A percentile compares a stretch with the other conserved stretches of the same genome.
phyloP scores from a whole-genome alignment of 2,797 vertebrate genomes.

The Mus minutoides region DNA sequence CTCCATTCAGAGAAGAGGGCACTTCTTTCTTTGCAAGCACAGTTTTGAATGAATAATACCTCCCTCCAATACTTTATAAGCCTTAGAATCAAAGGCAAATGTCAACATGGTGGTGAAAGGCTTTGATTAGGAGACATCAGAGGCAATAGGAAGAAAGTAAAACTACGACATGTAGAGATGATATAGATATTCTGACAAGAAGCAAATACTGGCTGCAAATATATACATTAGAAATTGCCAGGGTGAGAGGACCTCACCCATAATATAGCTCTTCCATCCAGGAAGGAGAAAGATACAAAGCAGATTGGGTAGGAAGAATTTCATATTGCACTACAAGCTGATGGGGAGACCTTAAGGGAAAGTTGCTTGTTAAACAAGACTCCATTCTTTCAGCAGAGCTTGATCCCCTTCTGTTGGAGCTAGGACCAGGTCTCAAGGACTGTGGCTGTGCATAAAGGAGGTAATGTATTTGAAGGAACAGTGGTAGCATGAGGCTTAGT shows the following conservation, averaged over 20 bases:
- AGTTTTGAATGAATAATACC: neutral
- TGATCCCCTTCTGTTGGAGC: neutral
- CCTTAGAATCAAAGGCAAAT: neutral
- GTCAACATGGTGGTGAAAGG: neutral
- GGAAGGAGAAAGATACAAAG: neutral
- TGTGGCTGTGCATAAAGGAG: neutral
- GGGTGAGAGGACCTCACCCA: neutral
- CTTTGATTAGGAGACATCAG: conserved; percentile 1
- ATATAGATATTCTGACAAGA: neutral
- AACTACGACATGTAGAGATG: neutral
- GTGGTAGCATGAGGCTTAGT: neutral
- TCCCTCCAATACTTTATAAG: neutral
- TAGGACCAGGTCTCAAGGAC: neutral
- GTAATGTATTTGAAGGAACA: neutral
- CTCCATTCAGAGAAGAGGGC: neutral
- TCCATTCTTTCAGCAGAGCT: neutral
- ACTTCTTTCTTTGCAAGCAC: neutral
- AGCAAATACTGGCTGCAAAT: neutral
- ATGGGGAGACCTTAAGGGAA: neutral
- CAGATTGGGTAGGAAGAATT: neutral
- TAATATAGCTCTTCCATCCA: neutral
- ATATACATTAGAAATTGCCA: neutral
- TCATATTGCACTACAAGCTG: neutral
- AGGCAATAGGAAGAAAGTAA: neutral
- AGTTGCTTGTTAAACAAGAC: neutral